phyloP scores from a whole-genome alignment of 2,888 invertebrate species.

The Xestia c-nigrum region DNA sequence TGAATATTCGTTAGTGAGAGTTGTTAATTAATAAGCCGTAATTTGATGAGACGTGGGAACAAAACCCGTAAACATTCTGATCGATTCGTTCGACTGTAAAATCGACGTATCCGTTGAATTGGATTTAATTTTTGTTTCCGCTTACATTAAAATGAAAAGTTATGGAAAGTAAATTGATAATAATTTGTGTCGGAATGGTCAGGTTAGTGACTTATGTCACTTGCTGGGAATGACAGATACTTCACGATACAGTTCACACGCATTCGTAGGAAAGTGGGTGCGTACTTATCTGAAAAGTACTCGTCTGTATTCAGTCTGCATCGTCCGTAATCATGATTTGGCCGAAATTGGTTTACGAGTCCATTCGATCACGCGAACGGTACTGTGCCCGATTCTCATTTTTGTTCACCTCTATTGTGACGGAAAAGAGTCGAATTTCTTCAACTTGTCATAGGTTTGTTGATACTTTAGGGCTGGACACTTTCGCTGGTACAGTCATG shows the following conservation, averaged over 20 bases:
- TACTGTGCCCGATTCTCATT: constrained; percentile 62
- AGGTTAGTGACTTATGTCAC: constrained; percentile 35
- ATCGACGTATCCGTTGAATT: constrained; percentile 52
- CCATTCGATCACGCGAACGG: constrained; percentile 75
- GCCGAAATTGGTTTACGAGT: constrained; percentile 79
- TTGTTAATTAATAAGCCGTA: constrained; percentile 54
- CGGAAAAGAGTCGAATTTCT: constrained; percentile 49
- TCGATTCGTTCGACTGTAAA: constrained; percentile 53
- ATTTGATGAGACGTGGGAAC: constrained; percentile 55
- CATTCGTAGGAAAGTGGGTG: constrained; percentile 72
- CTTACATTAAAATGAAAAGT: constrained; percentile 50
- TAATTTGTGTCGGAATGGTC: constrained; percentile 35
- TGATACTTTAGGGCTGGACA: constrained; percentile 56
- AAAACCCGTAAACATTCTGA: constrained; percentile 40
- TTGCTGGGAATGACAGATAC: constrained; percentile 42
- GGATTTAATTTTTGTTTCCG: constrained; percentile 50
- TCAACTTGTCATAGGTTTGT: constrained; percentile 28
- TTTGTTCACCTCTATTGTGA: constrained; percentile 57
- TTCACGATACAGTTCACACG: constrained; percentile 70
- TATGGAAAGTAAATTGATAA: constrained; percentile 54
- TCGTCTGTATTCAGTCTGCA: constrained; percentile 71
- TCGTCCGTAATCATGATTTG: constrained; percentile 72
- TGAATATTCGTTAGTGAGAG: constrained; percentile 53
- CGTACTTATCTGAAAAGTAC: constrained; percentile 72
- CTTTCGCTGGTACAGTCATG: constrained; percentile 64